These are phyloP conservation scores for Dipodomys spectabilis DNA, from an alignment of 2,113 vertebrate genomes.

Conservation along the genomic window DNA sequence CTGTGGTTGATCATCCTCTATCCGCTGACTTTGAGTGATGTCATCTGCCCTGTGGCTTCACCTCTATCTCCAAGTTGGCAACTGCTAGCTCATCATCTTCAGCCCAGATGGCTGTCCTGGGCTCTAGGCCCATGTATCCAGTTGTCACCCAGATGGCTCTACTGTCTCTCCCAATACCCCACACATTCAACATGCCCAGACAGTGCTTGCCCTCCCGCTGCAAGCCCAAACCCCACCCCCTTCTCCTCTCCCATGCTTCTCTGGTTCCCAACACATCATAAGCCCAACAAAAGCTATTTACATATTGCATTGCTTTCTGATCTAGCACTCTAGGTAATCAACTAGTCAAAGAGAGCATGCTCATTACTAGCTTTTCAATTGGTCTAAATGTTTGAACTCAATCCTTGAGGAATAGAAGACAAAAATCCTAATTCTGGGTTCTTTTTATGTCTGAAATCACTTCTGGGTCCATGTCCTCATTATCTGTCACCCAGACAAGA, in stretches of 20 bases:
- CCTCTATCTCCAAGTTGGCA: conserved; percentile 51
- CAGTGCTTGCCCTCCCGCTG: not conserved
- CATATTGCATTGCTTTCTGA: not conserved
- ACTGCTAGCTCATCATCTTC: conserved; percentile 50
- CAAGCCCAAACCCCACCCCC: conserved; percentile 2
- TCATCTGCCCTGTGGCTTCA: conserved; percentile 54
- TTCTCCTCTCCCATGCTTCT: no score
- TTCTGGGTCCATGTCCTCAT: not conserved
- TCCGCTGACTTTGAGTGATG: conserved; percentile 41
- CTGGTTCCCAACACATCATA: conserved; percentile 23
- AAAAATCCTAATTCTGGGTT: not conserved
- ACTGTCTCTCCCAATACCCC: conserved; percentile 41
- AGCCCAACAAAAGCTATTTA: not conserved
- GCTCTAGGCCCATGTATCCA: conserved; percentile 53
- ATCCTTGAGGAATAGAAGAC: not conserved
- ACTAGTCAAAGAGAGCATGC: not conserved
- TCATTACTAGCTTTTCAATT: conserved; percentile 37
- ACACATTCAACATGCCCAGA: conserved; percentile 1
- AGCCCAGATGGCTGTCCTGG: conserved; percentile 52
- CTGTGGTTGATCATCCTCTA: not conserved
- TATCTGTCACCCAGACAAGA: conserved; percentile 8
- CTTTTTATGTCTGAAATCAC: not conserved
- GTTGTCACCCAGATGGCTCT: conserved; percentile 54
- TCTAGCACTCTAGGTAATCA: conserved; percentile 15
- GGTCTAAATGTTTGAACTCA: not conserved